Evolutionary conservation across 2,888 invertebrate species (phyloP).

Genomic region (Gonocerus acuteangulatus): DNA sequence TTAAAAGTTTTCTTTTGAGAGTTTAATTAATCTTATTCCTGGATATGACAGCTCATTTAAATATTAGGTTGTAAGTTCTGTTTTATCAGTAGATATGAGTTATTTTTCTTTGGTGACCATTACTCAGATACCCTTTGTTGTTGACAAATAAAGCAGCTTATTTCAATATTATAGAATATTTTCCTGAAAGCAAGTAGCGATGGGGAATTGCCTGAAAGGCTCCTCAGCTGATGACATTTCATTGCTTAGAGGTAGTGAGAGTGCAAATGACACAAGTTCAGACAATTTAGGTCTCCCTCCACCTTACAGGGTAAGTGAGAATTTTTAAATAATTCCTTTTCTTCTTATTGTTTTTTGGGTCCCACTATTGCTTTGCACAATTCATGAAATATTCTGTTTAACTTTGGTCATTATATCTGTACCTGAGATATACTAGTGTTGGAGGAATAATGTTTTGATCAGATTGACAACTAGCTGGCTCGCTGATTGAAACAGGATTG

Average conservation of each 20-base stretch:
- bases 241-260: slow-evolving; percentile 53
- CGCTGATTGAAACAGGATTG: no score
- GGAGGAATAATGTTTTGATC: not conserved
- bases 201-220: slow-evolving; percentile 67
- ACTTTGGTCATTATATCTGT: not conserved
- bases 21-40: not conserved
- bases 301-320: slow-evolving; percentile 48
- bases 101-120: no score
- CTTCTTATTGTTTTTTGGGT: not conserved
- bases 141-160: not conserved
- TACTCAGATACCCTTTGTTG: not conserved
- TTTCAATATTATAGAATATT: not conserved
- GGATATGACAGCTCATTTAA: no score
- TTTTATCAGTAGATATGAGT: no score
- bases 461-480: no score
- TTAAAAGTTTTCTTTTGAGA: not conserved
- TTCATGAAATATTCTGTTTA: not conserved
- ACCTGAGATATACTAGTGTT: not conserved
- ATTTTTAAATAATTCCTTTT: slow-evolving; percentile 2
- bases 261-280: slow-evolving; percentile 50
- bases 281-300: slow-evolving; percentile 52
- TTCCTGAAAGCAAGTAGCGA: slow-evolving; percentile 41
- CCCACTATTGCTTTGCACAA: not conserved
- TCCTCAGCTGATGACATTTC: slow-evolving; percentile 58
- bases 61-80: no score